Percentiles rank a stretch among this genome's conserved stretches.
phyloP scores from a whole-genome alignment of 1,140 invertebrate genomes.

The Pararge aegeria region DNA sequence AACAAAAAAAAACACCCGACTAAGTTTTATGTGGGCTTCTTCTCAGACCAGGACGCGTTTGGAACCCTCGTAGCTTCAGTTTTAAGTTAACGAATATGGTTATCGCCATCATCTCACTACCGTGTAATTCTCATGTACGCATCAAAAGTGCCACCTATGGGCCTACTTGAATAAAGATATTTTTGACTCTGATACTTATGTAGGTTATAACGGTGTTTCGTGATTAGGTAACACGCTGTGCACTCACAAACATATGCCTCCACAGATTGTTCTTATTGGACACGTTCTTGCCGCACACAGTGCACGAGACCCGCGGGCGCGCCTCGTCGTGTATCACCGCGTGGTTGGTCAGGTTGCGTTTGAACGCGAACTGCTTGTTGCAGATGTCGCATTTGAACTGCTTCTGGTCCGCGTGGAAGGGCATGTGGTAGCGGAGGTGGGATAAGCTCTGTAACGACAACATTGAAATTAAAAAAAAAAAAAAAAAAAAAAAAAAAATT shows the following conservation, averaged over 20 bases:
- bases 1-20: no score
- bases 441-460: neutral
- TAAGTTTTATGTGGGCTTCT: no score
- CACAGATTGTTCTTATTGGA: neutral
- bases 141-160: no score
- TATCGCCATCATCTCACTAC: no score
- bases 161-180: no score
- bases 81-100: no score
- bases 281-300: neutral
- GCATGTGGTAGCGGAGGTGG: neutral
- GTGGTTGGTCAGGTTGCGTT: neutral
- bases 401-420: neutral
- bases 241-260: neutral
- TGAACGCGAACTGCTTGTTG: neutral
- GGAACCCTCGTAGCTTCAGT: no score
- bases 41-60: no score
- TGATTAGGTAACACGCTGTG: neutral
- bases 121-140: no score
- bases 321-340: neutral
- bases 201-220: neutral
- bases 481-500: no score
- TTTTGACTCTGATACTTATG: no score
- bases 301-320: neutral
- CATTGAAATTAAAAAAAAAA: no score
- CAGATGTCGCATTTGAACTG: neutral